Evolutionary conservation across 2,113 vertebrate genomes (phyloP), one percentile per base, ranked within the genome.

Genomic region (Clarias macrocephalus): DNA sequence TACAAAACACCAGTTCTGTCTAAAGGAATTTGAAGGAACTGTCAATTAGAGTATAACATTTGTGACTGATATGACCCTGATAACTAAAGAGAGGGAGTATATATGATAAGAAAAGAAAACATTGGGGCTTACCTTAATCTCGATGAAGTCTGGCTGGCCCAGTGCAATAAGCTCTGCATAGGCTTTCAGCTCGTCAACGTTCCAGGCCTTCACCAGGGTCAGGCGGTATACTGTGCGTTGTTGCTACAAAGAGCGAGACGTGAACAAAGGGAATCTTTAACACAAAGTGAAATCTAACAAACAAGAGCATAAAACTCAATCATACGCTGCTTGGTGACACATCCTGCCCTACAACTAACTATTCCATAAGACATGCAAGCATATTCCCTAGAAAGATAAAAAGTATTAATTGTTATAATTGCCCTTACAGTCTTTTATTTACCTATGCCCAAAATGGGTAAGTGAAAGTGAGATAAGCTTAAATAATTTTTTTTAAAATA

Each of bases 201-300:
- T 99, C 98, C 98, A 99, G 0, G 97, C 95, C 89, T 99, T 99
- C 80, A 99, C 97, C 62, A 99, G 94, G 0, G 97, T 99, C 92
- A 99, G 94, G 54, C 97, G 94, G 89, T 98, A 99, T 21, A 99
- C 97, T 0, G 97, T 99, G 42, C 97, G 96, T 66, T 99, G 97
- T 91, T 94, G 95, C 97, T 99, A 92, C 12, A 93, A 75, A 30
- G 15, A 25, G 10, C 42, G 52, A 84, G 62, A 86, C 37, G 83
- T 9, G 5, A 80, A 73, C 18, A 84, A 72, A 70, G 12, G 0
- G 7, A 33, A 73, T 59, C 25, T 56, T 56, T 4, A 59, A 33
- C 28, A 21, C 59, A 48, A 37, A 62, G 2, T 81, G 1, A 21
- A 4, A 80, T 33, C 16, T 12, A 33, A 59, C 11, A 59, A 52